Percentiles rank a stretch among this genome's conserved stretches.
Evolutionary conservation across 2,113 vertebrate species (phyloP).

Genomic region (Planiliza haematocheilus): DNA sequence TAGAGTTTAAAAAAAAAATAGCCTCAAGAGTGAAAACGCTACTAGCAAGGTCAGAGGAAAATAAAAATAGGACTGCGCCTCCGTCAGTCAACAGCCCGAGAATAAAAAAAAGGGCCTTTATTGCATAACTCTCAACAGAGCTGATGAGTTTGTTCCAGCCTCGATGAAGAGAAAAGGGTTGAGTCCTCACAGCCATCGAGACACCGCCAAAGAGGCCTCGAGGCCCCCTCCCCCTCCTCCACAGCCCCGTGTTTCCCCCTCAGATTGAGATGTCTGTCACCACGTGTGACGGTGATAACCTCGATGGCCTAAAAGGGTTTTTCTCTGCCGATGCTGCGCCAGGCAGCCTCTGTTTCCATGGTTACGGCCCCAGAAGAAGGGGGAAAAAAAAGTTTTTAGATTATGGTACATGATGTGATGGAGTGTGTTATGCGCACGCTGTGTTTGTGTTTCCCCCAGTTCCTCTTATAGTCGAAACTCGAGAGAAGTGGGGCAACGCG

Average conservation of each 20-base stretch:
- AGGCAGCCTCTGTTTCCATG: conserved; percentile 66
- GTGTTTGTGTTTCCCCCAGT: neutral
- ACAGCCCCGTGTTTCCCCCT: conserved; percentile 1
- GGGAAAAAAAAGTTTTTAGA: conserved; percentile 34
- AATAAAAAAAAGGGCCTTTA: neutral
- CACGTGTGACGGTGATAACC: conserved; percentile 23
- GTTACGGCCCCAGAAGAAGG: conserved; percentile 46
- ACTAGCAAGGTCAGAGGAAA: conserved; percentile 50
- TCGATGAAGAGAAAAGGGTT: neutral
- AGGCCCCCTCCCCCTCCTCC: neutral
- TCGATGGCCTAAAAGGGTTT: conserved; percentile 42
- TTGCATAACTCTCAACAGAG: conserved; percentile 35
- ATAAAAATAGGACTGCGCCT: conserved; percentile 62
- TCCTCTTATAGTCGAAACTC: too few species aligned
- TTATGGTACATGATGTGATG: conserved; percentile 17
- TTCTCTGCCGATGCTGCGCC: neutral
- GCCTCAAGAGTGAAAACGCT: conserved; percentile 31
- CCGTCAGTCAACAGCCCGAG: conserved; percentile 25
- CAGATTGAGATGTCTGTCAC: conserved; percentile 27
- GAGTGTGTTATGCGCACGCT: neutral
- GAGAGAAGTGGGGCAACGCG: too few species aligned
- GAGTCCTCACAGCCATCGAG: neutral
- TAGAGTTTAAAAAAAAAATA: conserved; percentile 16
- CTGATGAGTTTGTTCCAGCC: neutral
- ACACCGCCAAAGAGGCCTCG: neutral